Evolutionary conservation across 2,797 vertebrate species (phyloP).

Genomic region (Mormyrus proboscirostris): DNA sequence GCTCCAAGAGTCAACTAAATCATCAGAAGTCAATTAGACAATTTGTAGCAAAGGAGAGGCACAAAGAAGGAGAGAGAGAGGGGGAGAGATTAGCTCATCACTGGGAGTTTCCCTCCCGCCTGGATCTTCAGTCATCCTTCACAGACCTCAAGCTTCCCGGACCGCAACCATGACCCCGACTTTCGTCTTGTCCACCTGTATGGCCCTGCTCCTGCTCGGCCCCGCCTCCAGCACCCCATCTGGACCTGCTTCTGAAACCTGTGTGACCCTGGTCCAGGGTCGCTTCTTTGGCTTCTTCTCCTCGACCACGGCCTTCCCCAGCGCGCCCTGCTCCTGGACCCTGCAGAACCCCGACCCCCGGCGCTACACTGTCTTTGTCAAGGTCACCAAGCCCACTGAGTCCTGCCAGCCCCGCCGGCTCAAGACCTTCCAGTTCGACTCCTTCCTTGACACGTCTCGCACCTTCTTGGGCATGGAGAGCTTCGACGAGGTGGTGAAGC

Average conservation of each 20-base stretch:
- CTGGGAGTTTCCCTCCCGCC: slow-evolving; percentile 16
- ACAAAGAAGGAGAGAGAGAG: slow-evolving; percentile 32
- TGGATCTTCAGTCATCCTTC: neutral
- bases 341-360: slow-evolving; percentile 96
- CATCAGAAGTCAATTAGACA: neutral
- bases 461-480: slow-evolving; percentile 98
- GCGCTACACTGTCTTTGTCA: slow-evolving; percentile 96
- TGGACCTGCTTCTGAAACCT: slow-evolving; percentile 70
- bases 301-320: slow-evolving; percentile 72
- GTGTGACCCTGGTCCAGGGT: slow-evolving; percentile 89
- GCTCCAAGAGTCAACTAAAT: neutral
- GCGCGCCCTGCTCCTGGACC: slow-evolving; percentile 87
- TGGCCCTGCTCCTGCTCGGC: slow-evolving; percentile 63
- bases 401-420: slow-evolving; percentile 74
- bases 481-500: slow-evolving; percentile 88
- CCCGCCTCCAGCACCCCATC: slow-evolving; percentile 67
- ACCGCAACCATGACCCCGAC: slow-evolving; percentile 55
- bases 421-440: slow-evolving; percentile 94
- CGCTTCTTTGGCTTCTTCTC: slow-evolving; percentile 95
- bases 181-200: slow-evolving; percentile 45
- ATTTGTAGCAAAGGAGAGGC: slow-evolving; percentile 27
- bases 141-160: slow-evolving; percentile 21
- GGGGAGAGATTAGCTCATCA: slow-evolving; percentile 16
- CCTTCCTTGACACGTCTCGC: slow-evolving; percentile 91
- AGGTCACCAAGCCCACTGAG: slow-evolving; percentile 79